These are phyloP conservation scores for Zophobas atratus DNA, from an alignment of 1,140 invertebrate genomes.

Conservation along the genomic window DNA sequence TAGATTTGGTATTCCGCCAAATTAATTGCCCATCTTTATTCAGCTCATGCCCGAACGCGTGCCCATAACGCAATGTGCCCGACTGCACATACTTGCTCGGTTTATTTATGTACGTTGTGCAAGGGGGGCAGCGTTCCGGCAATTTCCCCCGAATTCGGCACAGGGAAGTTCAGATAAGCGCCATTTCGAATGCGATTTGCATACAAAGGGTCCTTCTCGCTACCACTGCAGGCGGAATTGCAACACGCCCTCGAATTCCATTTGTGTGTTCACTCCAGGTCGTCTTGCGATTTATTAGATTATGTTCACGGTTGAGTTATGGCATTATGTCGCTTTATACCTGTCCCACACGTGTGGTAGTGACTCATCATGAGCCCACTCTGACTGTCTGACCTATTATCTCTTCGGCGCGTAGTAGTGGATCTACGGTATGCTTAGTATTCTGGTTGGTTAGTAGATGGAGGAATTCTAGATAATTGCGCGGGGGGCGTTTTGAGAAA, in stretches of 20 bases:
- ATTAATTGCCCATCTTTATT: constrained; percentile 33
- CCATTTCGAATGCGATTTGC: constrained; percentile 46
- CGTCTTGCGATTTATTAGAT: constrained; percentile 31
- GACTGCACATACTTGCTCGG: background rate
- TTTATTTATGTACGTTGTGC: constrained; percentile 17
- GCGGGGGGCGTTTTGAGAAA: too few species aligned
- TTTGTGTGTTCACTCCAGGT: constrained; percentile 2
- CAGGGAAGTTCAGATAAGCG: constrained; percentile 48
- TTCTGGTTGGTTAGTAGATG: background rate
- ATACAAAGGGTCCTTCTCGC: constrained; percentile 44
- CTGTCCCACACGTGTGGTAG: constrained; percentile 24
- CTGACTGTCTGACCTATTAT: background rate
- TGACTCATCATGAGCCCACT: constrained; percentile 30
- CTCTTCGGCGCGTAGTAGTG: background rate
- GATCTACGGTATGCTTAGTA: background rate
- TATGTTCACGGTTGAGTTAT: constrained; percentile 21
- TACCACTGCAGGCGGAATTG: constrained; percentile 21
- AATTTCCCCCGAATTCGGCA: constrained; percentile 43
- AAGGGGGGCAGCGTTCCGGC: background rate
- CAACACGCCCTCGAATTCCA: constrained; percentile 29
- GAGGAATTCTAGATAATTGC: background rate
- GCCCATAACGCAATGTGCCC: constrained; percentile 28
- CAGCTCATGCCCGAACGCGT: constrained; percentile 22
- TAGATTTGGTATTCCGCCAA: background rate
- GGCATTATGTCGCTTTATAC: constrained; percentile 8